These are phyloP conservation scores for Linnaemya tessellans DNA, from an alignment of 2,888 invertebrate genomes.

Conservation along the genomic window DNA sequence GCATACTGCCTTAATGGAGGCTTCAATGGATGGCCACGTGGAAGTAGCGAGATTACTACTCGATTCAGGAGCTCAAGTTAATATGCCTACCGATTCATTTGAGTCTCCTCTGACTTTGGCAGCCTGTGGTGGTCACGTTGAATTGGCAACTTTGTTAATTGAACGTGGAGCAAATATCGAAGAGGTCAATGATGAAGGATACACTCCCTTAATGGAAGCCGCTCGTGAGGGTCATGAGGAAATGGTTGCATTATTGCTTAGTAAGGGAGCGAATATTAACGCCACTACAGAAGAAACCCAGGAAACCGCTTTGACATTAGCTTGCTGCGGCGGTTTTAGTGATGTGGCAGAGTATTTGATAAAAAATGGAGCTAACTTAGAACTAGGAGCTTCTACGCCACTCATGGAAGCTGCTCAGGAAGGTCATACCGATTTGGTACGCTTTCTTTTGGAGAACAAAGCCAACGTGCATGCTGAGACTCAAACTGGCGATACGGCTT, in stretches of 20 bases:
- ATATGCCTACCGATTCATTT: slow-evolving; percentile 99
- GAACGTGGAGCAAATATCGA: slow-evolving; percentile 99
- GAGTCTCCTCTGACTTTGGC: slow-evolving; percentile 99
- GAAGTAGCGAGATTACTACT: slow-evolving; percentile 97
- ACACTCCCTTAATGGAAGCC: slow-evolving; percentile 99
- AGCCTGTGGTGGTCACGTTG: slow-evolving; percentile 99
- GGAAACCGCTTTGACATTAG: slow-evolving; percentile 96
- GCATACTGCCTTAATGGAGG: slow-evolving; percentile 99
- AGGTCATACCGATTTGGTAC: slow-evolving; percentile 95
- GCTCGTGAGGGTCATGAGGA: slow-evolving; percentile 99
- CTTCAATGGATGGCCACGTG: slow-evolving; percentile 99
- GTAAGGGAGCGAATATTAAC: slow-evolving; percentile 98
- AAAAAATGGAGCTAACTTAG: slow-evolving; percentile 96
- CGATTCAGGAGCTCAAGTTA: slow-evolving; percentile 98
- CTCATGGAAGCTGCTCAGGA: slow-evolving; percentile 99
- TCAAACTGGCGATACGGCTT: slow-evolving; percentile 96
- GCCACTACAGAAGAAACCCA: slow-evolving; percentile 99
- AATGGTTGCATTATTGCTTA: slow-evolving; percentile 96
- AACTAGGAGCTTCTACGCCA: slow-evolving; percentile 97
- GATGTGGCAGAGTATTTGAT: slow-evolving; percentile 98
- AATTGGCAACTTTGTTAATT: slow-evolving; percentile 96
- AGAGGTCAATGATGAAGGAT: slow-evolving; percentile 99
- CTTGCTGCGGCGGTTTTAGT: slow-evolving; percentile 97
- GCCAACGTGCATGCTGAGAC: slow-evolving; percentile 97
- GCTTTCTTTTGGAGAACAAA: slow-evolving; percentile 91